Evolutionary conservation across 1,140 invertebrate genomes (phyloP), one percentile per base, ranked within the genome.

Genomic region (Sogatella furcifera): DNA sequence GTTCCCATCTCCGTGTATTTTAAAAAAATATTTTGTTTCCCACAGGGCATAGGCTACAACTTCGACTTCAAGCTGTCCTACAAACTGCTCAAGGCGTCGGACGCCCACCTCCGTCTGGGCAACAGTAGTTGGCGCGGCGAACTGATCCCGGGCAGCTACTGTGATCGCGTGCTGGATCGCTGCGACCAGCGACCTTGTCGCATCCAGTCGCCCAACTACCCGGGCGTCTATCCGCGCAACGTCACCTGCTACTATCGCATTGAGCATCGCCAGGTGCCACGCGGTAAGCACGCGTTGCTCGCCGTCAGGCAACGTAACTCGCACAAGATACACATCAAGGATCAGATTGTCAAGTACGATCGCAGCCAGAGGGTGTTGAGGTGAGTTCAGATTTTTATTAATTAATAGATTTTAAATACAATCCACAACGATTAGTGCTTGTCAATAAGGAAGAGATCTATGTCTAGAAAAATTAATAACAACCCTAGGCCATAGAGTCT

Each of bases 161-260:
- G 89, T 73, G 86, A 90, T 72, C 79, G 87, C 65, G 80, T 89
- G 62, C 80, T 90, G 61, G 83, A 82, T 63, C 81, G 84, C 67
- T 88, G 84, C 67, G 80, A 83, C 64, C 76, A 79, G 11, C 71
- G 77, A 43, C 73, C 75, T 52, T 88, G 85, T 71, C 79, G 85
- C 28, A 82, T 91, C 38, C 88, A 90, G 74, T 89, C 87, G 15
- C 89, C 89, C 4, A 91, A 91, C 76, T 91, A 88, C 74, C 89
- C 89, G 11, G 89, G 89, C 17, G 83, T 91, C 55, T 91, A 91
- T 74, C 89, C 88, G 2, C 77, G 89, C 62, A 91, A 91, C 72
- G 82, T 90, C 53, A 89, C 87, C 57, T 92, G 89, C 74, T 84
- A 86, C 69, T 92, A 89, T 75, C 77, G 81, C 61, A 79, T 88